Evolutionary conservation across 2,113 vertebrate genomes (phyloP), one percentile per base, ranked within the genome.

Genomic region (Pyrgilauda ruficollis): DNA sequence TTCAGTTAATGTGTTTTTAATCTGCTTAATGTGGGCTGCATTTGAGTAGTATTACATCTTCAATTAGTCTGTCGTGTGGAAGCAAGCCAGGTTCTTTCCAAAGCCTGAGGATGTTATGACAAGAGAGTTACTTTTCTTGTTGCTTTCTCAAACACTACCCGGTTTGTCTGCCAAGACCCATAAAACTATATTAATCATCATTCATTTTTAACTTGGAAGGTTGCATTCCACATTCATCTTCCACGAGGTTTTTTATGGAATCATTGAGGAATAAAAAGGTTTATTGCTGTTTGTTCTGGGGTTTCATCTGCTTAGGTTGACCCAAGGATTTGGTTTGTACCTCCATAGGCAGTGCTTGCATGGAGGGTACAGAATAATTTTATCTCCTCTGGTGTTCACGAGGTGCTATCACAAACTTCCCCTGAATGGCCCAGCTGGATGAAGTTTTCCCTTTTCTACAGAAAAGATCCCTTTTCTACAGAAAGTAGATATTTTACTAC

Each of bases 21-120:
- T 93, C 66, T 68, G 53, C 70, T 90, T 96, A 73, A 73, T 75
- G 73, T 92, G 83, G 88, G 68, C 41, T 87, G 41, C 80, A 84
- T 93, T 87, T 93, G 74, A 93, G 77, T 86, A 90, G 90, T 81
- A 81, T 68, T 87, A 61, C 46, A 87, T 95, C 77, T 93, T 90
- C 90, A 93, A 53, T 96, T 94, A 92, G 83, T 84, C 90, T 93
- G 76, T 66, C 7, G 0, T 92, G 83, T 95, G 88, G 92, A 93
- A 94, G 52, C 66, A 79, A 84, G 95, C 94, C 96, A 96, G 77
- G 49, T 72, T 89, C 77, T 59, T 89, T 87, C 80, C 69, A 86
- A 30, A 75, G 92, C 92, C 88, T 90, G 66, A 89, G 93, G 90
- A 94, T 96, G 73, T 97, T 96, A 93, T 95, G 90, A 96, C 93